Percentiles rank a stretch among this genome's conserved stretches.
These are phyloP conservation scores for Pholis gunnellus DNA, from an alignment of 2,113 vertebrate species.

Conservation along the genomic window DNA sequence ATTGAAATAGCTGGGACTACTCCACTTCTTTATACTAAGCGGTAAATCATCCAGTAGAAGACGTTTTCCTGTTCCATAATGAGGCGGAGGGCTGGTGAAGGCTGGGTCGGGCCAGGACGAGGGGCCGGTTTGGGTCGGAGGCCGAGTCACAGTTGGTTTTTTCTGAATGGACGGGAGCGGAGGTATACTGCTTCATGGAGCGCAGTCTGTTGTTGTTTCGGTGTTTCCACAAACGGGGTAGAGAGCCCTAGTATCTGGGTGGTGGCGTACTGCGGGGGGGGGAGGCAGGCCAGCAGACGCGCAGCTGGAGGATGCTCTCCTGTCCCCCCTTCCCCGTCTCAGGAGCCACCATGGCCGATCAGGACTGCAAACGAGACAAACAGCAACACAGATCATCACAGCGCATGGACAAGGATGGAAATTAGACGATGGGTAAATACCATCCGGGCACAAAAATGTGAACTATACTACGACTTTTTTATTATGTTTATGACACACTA, in stretches of 20 bases:
- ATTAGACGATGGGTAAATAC: not conserved
- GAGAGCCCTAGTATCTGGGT: constrained; percentile 56
- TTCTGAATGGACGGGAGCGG: constrained; percentile 70
- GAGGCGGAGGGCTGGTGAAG: constrained; percentile 13
- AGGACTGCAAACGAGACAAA: constrained; percentile 75
- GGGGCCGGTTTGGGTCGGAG: constrained; percentile 25
- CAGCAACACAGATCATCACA: constrained; percentile 8
- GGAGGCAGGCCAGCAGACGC: constrained; percentile 25
- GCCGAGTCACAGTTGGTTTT: constrained; percentile 73
- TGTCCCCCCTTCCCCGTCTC: constrained; percentile 42
- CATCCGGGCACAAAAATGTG: too few species aligned
- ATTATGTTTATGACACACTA: not conserved
- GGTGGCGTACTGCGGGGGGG: constrained; percentile 45
- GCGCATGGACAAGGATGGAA: not conserved
- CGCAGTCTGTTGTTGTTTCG: constrained; percentile 54
- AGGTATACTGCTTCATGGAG: constrained; percentile 60
- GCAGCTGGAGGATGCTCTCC: constrained; percentile 41
- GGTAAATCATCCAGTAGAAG: constrained; percentile 25
- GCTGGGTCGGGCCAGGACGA: not conserved
- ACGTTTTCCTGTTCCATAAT: constrained; percentile 4
- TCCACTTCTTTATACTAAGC: constrained; percentile 6
- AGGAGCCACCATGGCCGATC: constrained; percentile 69
- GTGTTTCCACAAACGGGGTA: constrained; percentile 56
- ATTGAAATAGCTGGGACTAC: constrained; percentile 16
- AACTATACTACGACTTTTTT: too few species aligned